A percentile compares a stretch with the other conserved stretches of the same genome.
Conservation (phyloP, 2,888 invertebrate genomes). For the Trichopoda pennipes region DNA sequence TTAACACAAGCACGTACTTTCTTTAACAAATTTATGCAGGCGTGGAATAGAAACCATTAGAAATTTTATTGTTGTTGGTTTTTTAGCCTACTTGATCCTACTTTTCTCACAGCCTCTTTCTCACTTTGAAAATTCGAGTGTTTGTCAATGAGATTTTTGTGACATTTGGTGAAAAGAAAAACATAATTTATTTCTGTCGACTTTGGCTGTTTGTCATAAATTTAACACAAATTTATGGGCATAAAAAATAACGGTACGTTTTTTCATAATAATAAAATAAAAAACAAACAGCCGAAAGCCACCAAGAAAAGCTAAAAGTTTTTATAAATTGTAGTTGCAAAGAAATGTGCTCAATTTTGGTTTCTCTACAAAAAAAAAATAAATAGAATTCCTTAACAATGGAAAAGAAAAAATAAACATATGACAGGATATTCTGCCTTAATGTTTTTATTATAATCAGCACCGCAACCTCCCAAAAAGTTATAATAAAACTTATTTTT, state of each 20-base stretch:
- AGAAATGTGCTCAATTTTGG: constrained; percentile 18
- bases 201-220: constrained; percentile 37
- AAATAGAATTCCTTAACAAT: too few species aligned
- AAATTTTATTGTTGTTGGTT: not conserved
- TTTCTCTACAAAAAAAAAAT: not conserved
- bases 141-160: constrained; percentile 31
- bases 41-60: not conserved
- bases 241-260: constrained; percentile 6
- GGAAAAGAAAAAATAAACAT: too few species aligned
- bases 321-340: constrained; percentile 26
- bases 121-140: constrained; percentile 7
- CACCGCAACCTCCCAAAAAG: not conserved
- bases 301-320: constrained; percentile 21
- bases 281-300: not conserved
- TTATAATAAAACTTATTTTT: constrained; percentile 28
- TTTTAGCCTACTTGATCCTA: too few species aligned
- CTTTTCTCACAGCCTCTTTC: not conserved
- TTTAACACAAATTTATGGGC: constrained; percentile 46
- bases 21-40: constrained; percentile 55
- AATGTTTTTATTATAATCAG: too few species aligned
- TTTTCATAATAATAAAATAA: constrained; percentile 23
- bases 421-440: too few species aligned
- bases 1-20: constrained; percentile 60
- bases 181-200: constrained; percentile 16
- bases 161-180: constrained; percentile 52